Conservation (phyloP, 2,888 invertebrate species). For the Gymnosoma rotundatum region DNA sequence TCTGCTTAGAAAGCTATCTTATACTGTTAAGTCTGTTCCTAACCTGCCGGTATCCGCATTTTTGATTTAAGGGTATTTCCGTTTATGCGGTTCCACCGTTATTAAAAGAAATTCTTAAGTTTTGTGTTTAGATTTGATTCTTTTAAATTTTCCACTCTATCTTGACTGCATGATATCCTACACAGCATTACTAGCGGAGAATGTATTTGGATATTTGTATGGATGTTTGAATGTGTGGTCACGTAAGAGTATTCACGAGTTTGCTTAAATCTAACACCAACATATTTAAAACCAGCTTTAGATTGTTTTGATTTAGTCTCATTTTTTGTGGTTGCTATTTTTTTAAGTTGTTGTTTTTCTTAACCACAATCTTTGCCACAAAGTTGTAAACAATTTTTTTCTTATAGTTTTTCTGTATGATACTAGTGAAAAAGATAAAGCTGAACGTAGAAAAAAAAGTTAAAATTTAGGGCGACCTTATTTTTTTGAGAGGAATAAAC, state of each 20-base stretch:
- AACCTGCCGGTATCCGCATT: too few species aligned
- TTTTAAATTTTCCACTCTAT: too few species aligned
- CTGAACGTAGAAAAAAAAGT: slow-evolving; percentile 40
- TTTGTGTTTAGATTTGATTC: too few species aligned
- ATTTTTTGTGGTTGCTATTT: slow-evolving; percentile 32
- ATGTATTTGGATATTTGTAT: slow-evolving; percentile 4
- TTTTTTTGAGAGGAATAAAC: not conserved
- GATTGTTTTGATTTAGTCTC: slow-evolving; percentile 63
- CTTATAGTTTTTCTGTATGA: slow-evolving; percentile 52
- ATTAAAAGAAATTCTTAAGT: too few species aligned
- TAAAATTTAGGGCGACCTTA: slow-evolving; percentile 50
- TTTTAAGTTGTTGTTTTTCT: slow-evolving; percentile 36
- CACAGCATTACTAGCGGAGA: too few species aligned
- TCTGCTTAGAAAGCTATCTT: too few species aligned
- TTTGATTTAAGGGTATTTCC: too few species aligned
- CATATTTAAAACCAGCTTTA: slow-evolving; percentile 57
- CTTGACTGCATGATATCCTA: too few species aligned
- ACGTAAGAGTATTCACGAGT: not conserved
- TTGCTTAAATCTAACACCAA: slow-evolving; percentile 61
- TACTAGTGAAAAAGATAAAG: slow-evolving; percentile 48
- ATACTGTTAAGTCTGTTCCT: too few species aligned
- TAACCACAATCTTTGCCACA: slow-evolving; percentile 65
- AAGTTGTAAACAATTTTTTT: slow-evolving; percentile 69
- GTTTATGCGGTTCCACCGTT: too few species aligned
- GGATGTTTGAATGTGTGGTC: not conserved